phyloP scores from a whole-genome alignment of 2,113 vertebrate species.

The Physeter macrocephalus region DNA sequence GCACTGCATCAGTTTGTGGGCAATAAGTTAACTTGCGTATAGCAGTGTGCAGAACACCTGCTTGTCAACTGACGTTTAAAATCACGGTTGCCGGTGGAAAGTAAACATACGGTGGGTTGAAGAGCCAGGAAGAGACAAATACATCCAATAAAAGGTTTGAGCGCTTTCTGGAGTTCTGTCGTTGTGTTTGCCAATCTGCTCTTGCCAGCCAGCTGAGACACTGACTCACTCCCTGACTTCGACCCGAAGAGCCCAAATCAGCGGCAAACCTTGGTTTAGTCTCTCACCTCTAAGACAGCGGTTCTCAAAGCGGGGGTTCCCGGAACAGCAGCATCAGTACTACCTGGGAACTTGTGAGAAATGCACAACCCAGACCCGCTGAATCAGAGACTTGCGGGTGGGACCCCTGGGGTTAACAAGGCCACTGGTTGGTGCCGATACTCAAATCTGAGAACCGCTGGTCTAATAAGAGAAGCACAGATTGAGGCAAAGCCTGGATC shows the following conservation, averaged over 20 bases:
- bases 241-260: background rate
- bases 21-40: constrained; percentile 58
- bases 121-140: constrained; percentile 64
- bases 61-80: constrained; percentile 80
- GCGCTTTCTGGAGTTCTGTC: background rate
- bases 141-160: constrained; percentile 46
- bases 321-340: background rate
- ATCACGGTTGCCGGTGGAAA: constrained; percentile 73
- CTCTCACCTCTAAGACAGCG: background rate
- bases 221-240: background rate
- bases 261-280: background rate
- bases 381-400: background rate
- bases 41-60: constrained; percentile 63
- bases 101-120: constrained; percentile 73
- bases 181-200: constrained; percentile 9
- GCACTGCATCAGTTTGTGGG: constrained; percentile 31
- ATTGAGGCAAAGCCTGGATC: background rate
- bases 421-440: too few species aligned
- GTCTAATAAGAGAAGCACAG: background rate
- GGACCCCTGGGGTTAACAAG: background rate
- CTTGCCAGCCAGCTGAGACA: background rate
- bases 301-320: background rate
- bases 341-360: background rate
- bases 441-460: background rate
- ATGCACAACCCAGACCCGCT: background rate